Evolutionary conservation across 2,888 invertebrate genomes (phyloP).

Genomic region (Coenonympha arcania): DNA sequence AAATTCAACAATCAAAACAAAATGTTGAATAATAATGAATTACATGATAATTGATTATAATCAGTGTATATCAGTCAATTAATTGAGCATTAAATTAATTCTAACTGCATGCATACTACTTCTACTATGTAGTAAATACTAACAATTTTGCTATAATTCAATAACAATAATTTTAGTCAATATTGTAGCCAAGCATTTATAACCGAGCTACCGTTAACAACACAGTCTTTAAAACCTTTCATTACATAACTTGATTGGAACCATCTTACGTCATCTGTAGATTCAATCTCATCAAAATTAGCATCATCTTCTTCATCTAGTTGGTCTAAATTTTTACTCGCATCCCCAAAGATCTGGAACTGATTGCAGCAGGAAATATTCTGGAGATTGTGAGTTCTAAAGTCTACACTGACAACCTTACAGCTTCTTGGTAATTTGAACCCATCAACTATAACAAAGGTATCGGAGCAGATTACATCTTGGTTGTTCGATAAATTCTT

Average conservation of each 20-base stretch:
- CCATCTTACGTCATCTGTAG: slow-evolving; percentile 56
- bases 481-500: slow-evolving; percentile 42
- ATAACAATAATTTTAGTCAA: not conserved
- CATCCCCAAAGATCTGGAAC: slow-evolving; percentile 59
- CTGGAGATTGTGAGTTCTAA: slow-evolving; percentile 40
- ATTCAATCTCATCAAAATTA: slow-evolving; percentile 52
- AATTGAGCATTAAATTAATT: slow-evolving; percentile 14
- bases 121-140: not conserved
- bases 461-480: slow-evolving; percentile 45
- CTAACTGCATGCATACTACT: not conserved
- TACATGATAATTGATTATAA: not conserved
- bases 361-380: slow-evolving; percentile 57
- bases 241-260: slow-evolving; percentile 71
- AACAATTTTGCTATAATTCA: not conserved
- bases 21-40: slow-evolving; percentile 6
- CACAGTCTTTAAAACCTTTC: slow-evolving; percentile 75
- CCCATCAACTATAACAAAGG: slow-evolving; percentile 51
- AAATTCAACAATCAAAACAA: slow-evolving; percentile 10
- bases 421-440: slow-evolving; percentile 54
- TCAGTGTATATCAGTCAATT: slow-evolving; percentile 10
- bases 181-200: slow-evolving; percentile 65
- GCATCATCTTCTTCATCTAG: slow-evolving; percentile 35
- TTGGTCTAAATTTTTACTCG: slow-evolving; percentile 34
- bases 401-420: slow-evolving; percentile 54
- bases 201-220: slow-evolving; percentile 71